A percentile compares a stretch with the other conserved stretches of the same genome.
Evolutionary conservation across 2,113 vertebrate species (phyloP).

Genomic region (Prunella himalayana): DNA sequence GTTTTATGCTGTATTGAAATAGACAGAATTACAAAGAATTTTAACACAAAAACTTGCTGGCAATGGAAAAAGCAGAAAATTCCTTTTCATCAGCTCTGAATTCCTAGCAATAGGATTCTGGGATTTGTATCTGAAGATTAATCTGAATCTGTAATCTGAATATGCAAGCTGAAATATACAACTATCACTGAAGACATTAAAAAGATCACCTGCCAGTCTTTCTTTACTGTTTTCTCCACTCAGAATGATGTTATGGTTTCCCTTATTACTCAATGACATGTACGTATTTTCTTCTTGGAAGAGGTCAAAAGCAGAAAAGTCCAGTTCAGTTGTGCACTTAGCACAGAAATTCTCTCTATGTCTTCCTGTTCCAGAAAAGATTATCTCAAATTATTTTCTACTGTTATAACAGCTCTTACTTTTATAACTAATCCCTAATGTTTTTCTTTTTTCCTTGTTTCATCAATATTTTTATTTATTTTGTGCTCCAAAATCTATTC

Average conservation of each 20-base stretch:
- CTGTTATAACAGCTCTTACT: neutral
- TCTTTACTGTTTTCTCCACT: neutral
- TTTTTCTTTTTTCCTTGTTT: neutral
- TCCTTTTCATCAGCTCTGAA: neutral
- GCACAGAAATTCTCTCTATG: neutral
- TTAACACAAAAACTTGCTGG: neutral
- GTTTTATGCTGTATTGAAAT: neutral
- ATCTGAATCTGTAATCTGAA: neutral
- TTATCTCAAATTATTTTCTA: neutral
- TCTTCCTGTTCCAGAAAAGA: neutral
- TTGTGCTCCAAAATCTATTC: neutral
- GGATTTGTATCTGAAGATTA: neutral
- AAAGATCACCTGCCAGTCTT: neutral
- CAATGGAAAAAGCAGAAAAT: neutral
- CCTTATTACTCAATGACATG: neutral
- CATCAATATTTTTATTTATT: neutral
- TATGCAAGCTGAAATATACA: neutral
- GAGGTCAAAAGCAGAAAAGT: neutral
- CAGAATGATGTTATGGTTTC: neutral
- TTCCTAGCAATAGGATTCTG: neutral
- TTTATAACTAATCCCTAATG: neutral
- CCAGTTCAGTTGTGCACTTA: neutral
- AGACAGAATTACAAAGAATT: neutral
- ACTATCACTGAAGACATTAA: neutral
- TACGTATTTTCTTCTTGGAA: neutral